Evolutionary conservation across 92 coral and sea anemone genomes (phyloP), one percentile per base, ranked within the genome.

Genomic region (Palythoa caribaeorum): DNA sequence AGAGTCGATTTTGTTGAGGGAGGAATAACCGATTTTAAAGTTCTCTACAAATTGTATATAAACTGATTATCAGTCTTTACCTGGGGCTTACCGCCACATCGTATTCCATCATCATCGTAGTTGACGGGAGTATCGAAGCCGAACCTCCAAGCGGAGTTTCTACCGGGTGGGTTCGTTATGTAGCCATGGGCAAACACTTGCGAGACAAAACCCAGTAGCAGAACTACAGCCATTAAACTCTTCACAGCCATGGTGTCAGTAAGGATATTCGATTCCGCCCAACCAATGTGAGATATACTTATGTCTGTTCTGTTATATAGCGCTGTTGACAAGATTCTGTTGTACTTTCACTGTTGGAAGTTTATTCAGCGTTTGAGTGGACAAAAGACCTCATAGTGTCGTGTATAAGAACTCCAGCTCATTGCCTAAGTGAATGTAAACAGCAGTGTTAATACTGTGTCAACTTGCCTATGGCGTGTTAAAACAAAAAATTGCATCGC

Each of bases 61-160:
- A 44, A 44, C 0, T 44, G 48, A 44, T 57, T 7, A 17, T 2
- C 28, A 12, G 63, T 57, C 63, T 57, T 12, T 73, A 76, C 79
- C 79, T 90, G 65, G 62, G 83, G 77, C 83, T 77, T 55, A 19
- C 83, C 86, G 12, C 86, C 86, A 14, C 86, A 81, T 19, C 76
- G 5, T 48, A 81, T 50, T 2, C 86, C 86, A 28, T 81, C 62
- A 12, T 81, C 86, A 21, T 81, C 86, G 54, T 39, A 65, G 73
- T 63, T 19, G 13, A 47, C 21, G 28, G 84, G 84, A 9, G 84
- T 78, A 6, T 60, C 68, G 36, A 78, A 78, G 2, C 84, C 84
- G 10, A 44, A 81, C 15, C 86, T 47, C 86, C 76, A 81, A 51
- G 86, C 86, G 12, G 86, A 81, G 9, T 65, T 66, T 7, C 86